Conservation (phyloP, 1,140 invertebrate genomes). For the Eumaeus atala region DNA sequence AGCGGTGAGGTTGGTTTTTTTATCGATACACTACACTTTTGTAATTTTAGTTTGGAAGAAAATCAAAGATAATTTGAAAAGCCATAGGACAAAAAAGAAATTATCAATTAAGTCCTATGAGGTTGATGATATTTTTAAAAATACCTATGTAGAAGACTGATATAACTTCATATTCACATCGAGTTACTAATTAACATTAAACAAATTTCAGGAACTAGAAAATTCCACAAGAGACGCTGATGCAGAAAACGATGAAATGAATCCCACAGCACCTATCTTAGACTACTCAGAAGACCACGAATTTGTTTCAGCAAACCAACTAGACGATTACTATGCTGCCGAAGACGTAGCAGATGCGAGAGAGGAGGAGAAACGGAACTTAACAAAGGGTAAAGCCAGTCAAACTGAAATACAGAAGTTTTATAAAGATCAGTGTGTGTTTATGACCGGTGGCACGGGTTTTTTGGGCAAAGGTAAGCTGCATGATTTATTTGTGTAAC, state of each 20-base stretch:
- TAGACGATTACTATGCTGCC: constrained; percentile 53
- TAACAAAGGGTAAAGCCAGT: constrained; percentile 59
- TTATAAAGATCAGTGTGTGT: constrained; percentile 78
- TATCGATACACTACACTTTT: too few relatives aligned
- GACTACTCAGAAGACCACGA: constrained; percentile 65
- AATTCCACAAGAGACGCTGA: constrained; percentile 42
- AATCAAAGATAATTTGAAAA: too few relatives aligned
- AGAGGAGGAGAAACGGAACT: constrained; percentile 46
- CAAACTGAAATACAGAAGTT: constrained; percentile 74
- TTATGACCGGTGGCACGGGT: constrained; percentile 83
- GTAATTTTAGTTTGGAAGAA: too few relatives aligned
- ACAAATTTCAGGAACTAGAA: constrained; percentile 46
- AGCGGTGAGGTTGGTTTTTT: too few relatives aligned
- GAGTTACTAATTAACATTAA: not conserved
- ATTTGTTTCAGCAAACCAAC: constrained; percentile 53
- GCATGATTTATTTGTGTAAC: constrained; percentile 26
- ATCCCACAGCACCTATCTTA: constrained; percentile 50
- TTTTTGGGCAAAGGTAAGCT: constrained; percentile 84
- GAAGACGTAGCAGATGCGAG: constrained; percentile 51
- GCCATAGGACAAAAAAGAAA: too few relatives aligned
- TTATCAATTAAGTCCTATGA: too few relatives aligned
- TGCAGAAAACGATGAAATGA: constrained; percentile 53
- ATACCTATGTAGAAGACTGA: too few relatives aligned
- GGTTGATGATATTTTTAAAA: too few relatives aligned
- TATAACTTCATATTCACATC: not conserved